Conservation (phyloP, 1,140 invertebrate species). For the Heliconius eleuchia region DNA sequence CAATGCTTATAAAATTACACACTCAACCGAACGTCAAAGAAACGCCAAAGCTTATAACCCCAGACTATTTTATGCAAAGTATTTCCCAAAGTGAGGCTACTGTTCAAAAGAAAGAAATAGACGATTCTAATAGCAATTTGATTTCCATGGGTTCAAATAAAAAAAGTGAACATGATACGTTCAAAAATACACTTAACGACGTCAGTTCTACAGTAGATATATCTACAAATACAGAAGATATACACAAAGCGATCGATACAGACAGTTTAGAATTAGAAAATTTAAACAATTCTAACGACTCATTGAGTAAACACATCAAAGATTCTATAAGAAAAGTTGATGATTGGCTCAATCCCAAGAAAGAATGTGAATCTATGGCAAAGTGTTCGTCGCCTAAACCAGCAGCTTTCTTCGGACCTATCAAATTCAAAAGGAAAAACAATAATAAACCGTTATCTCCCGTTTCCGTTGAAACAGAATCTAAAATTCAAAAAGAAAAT, state of each 20-base stretch:
- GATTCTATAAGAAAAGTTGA: slow-evolving; percentile 58
- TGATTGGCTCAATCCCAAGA: slow-evolving; percentile 48
- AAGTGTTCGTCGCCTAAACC: neutral
- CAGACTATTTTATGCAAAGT: slow-evolving; percentile 46
- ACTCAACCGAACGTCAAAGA: slow-evolving; percentile 5
- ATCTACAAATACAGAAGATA: neutral
- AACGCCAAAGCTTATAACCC: slow-evolving; percentile 45
- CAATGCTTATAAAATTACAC: slow-evolving; percentile 50
- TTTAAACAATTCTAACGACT: neutral
- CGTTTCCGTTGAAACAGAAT: slow-evolving; percentile 21
- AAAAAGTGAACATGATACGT: neutral
- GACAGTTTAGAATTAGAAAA: neutral
- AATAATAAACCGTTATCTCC: slow-evolving; percentile 33
- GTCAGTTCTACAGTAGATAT: neutral
- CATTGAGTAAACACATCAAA: slow-evolving; percentile 29
- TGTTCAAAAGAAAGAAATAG: neutral
- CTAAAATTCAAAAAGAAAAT: slow-evolving; percentile 7
- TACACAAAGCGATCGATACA: neutral
- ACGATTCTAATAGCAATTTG: neutral
- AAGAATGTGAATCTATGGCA: slow-evolving; percentile 2
- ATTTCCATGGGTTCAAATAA: neutral
- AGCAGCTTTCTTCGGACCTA: slow-evolving; percentile 43
- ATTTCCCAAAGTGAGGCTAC: neutral
- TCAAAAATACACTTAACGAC: neutral
- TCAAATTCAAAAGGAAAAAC: slow-evolving; percentile 58